These are phyloP conservation scores for Papio anubis DNA, from an alignment of 2,113 vertebrate species.

Conservation along the genomic window DNA sequence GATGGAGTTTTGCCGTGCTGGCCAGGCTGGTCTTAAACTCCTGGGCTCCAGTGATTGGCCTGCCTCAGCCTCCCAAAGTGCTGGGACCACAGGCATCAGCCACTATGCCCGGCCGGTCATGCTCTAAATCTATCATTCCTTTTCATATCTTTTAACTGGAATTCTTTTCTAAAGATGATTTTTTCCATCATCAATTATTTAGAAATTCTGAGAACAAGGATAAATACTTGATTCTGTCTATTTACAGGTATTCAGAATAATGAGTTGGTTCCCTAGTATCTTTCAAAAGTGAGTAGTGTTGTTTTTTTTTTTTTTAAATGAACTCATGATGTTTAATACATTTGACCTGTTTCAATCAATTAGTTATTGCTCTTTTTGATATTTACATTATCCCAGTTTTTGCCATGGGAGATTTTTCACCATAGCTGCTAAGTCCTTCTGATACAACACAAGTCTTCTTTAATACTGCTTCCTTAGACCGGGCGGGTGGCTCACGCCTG, in stretches of 20 bases:
- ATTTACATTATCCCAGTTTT: neutral
- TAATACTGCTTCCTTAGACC: neutral
- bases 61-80: neutral
- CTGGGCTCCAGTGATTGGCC: neutral
- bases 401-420: neutral
- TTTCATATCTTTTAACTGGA: neutral
- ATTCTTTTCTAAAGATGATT: neutral
- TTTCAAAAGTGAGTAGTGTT: neutral
- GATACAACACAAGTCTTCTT: neutral
- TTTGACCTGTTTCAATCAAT: constrained; percentile 22
- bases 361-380: neutral
- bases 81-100: neutral
- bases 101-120: neutral
- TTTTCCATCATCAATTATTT: neutral
- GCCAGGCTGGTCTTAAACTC: neutral
- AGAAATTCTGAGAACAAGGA: neutral
- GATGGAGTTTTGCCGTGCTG: neutral
- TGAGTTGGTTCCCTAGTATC: neutral
- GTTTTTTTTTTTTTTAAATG: neutral
- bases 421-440: neutral
- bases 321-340: neutral
- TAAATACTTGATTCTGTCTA: neutral
- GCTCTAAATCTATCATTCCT: neutral
- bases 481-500: too few species aligned
- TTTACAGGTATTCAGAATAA: neutral